Base-by-base conservation (phyloP, 2,113 vertebrate species). In the Collichthys lucidus region DNA sequence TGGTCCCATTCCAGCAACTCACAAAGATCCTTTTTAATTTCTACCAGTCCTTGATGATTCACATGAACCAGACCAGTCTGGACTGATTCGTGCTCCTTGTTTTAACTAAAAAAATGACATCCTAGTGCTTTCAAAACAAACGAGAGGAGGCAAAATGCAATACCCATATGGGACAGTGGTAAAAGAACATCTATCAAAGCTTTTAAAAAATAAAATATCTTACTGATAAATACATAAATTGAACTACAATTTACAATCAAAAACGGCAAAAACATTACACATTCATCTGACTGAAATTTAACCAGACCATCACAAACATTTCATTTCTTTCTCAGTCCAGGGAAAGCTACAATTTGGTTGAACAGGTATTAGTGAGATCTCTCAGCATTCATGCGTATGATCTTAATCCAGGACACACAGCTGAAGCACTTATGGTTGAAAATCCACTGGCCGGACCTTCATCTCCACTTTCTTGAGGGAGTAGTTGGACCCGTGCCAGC, bases 391-490 rank as follows among this genome's bases (percentile, higher is more conserved):
- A 74, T 74, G 71, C 61, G 3, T 70, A 17, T 84, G 73, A 66
- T 90, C 66, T 86, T 2, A 31, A 70, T 72, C 82, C 77, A 74
- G 77, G 49, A 61, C 44, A 59, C 22, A 15, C 81, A 29, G 76
- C 68, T 40, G 44, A 86, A 84, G 89, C 84, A 56, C 85, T 90
- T 86, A 96, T n/a, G 93, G 91, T 52, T 92, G 94, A 92, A 99
- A 98, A 57, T 92, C 96, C 82, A 96, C 95, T 0, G 98, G 96
- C 14, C 98, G 94, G 77, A 99, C 96, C 92, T 99, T 99, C 97
- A 99, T 99, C 94, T 99, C 98, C 0, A 97, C 97, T 64, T 95
- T 94, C 89, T 96, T 99, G 85, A 99, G 90, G 11, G 98, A 99
- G 24, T 99, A 99, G 91, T 92, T 96, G 8, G 97, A 96, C 0